These are phyloP conservation scores for Melanogrammus aeglefinus DNA, from an alignment of 2,797 vertebrate genomes.

Conservation along the genomic window DNA sequence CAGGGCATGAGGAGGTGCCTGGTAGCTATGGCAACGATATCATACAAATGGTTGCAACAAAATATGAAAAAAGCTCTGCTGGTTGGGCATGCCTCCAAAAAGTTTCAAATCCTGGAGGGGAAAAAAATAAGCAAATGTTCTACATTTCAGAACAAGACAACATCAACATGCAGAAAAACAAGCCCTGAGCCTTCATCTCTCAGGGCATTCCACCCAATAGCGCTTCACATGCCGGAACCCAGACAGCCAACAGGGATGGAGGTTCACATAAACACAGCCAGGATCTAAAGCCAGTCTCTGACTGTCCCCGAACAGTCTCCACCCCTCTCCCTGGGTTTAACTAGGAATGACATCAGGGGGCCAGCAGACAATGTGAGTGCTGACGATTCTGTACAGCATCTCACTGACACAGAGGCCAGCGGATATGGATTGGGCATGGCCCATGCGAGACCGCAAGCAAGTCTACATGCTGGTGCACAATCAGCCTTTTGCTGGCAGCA, in stretches of 20 bases:
- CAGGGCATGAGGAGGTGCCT: neutral
- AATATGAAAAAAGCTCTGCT: neutral
- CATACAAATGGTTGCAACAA: neutral
- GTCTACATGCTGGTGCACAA: conserved; percentile 39
- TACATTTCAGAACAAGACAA: neutral
- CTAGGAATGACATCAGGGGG: conserved; percentile 63
- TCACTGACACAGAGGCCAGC: conserved; percentile 61
- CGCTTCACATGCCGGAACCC: conserved; percentile 17
- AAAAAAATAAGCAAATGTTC: neutral
- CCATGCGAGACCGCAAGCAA: conserved; percentile 21
- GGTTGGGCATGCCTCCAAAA: neutral
- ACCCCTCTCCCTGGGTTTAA: conserved; percentile 59
- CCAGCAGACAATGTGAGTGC: conserved; percentile 77
- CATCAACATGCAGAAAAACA: neutral
- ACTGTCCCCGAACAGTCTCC: conserved; percentile 25
- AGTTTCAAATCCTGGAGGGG: neutral
- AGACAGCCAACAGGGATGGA: conserved; percentile 18
- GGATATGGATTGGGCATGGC: conserved; percentile 48
- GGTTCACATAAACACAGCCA: conserved; percentile 29
- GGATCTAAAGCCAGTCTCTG: conserved; percentile 38
- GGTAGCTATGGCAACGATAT: neutral
- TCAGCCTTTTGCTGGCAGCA: conserved; percentile 50
- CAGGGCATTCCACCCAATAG: neutral
- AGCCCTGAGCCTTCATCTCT: neutral
- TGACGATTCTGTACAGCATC: conserved; percentile 61